A percentile compares a stretch with the other conserved stretches of the same genome.
phyloP scores from a whole-genome alignment of 2,888 invertebrate genomes.

The Aethes cnicana region DNA sequence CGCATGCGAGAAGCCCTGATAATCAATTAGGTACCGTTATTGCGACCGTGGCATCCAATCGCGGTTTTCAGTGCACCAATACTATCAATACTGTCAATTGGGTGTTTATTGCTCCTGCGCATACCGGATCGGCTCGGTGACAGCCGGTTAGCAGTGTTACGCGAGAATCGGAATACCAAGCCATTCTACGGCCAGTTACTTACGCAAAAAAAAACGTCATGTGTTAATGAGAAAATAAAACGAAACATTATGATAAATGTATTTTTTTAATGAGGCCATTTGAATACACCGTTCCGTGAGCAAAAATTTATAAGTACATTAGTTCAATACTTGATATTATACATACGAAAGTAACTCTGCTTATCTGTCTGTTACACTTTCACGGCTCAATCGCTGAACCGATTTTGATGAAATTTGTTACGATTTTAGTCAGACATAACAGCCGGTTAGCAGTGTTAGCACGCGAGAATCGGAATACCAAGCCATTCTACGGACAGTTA shows the following conservation, averaged over 20 bases:
- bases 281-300: no score
- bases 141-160: conserved; percentile 1
- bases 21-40: conserved; percentile 21
- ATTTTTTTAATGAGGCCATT: no score
- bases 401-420: no score
- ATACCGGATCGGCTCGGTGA: conserved; percentile 26
- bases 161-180: conserved; percentile 2
- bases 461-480: conserved; percentile 3
- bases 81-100: conserved; percentile 24
- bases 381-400: no score
- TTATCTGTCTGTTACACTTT: no score
- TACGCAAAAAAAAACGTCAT: no score
- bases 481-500: not conserved
- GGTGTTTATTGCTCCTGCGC: conserved; percentile 15
- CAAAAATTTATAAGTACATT: no score
- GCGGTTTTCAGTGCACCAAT: conserved; percentile 7
- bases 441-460: not conserved
- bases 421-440: no score
- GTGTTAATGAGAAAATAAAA: no score
- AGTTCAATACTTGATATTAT: no score
- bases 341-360: no score
- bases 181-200: not conserved
- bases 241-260: no score
- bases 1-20: not conserved
- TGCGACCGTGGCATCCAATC: conserved; percentile 19